Evolutionary conservation across 2,888 invertebrate species (phyloP).

Genomic region (Drosophila robusta): DNA sequence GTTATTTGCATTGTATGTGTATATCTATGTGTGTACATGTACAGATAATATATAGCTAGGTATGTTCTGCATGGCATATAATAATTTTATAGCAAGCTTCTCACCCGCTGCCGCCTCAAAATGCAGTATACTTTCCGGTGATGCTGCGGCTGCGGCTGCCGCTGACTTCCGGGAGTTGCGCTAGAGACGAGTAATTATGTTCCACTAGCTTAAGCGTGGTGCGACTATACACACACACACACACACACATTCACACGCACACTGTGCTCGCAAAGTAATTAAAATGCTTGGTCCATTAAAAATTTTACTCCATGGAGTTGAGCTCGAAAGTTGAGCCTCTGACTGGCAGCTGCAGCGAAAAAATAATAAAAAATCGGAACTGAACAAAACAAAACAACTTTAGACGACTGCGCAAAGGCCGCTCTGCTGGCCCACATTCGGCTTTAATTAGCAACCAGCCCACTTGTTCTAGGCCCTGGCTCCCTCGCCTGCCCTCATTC

Average conservation of each 20-base stretch:
- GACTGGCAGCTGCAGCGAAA: slow-evolving; percentile 54
- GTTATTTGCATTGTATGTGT: slow-evolving; percentile 45
- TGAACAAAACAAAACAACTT: slow-evolving; percentile 64
- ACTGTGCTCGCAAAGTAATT: slow-evolving; percentile 68
- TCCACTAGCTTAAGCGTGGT: slow-evolving; percentile 76
- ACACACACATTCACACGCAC: slow-evolving; percentile 7
- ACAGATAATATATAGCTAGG: slow-evolving; percentile 19
- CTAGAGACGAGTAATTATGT: slow-evolving; percentile 80
- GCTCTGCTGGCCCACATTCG: slow-evolving; percentile 56
- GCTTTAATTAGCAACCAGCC: slow-evolving; percentile 70
- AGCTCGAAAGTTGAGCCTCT: slow-evolving; percentile 76
- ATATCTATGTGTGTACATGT: slow-evolving; percentile 8
- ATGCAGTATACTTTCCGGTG: slow-evolving; percentile 72
- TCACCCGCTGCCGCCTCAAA: slow-evolving; percentile 50
- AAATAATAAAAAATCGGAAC: slow-evolving; percentile 38
- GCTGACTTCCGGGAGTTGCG: slow-evolving; percentile 76
- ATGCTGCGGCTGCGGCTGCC: slow-evolving; percentile 64
- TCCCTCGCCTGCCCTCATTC: not conserved
- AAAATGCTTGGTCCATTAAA: slow-evolving; percentile 81
- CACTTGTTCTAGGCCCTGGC: slow-evolving; percentile 5
- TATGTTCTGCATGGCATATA: slow-evolving; percentile 57
- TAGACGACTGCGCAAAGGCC: slow-evolving; percentile 62
- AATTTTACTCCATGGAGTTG: slow-evolving; percentile 78
- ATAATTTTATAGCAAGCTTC: slow-evolving; percentile 77
- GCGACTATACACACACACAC: slow-evolving; percentile 21